phyloP scores from a whole-genome alignment of 2,797 vertebrate species.

The Lagocephalus sceleratus region DNA sequence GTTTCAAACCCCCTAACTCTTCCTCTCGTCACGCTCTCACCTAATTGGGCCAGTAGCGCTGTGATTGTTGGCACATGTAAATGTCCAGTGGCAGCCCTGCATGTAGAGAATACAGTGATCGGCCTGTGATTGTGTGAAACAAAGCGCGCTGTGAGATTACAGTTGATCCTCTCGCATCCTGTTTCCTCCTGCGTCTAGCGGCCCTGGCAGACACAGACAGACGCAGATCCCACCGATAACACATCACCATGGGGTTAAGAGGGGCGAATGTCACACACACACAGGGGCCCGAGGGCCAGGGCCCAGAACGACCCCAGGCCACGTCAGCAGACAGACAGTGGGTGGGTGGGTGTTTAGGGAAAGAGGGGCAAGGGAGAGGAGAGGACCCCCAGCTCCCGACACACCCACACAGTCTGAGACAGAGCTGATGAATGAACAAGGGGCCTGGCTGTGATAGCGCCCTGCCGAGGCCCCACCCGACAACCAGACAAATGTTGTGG shows the following conservation, averaged over 20 bases:
- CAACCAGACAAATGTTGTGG: slow-evolving; percentile 52
- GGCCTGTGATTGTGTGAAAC: slow-evolving; percentile 71
- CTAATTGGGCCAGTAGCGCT: slow-evolving; percentile 50
- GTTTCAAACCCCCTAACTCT: slow-evolving; percentile 18
- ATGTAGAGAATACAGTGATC: slow-evolving; percentile 66
- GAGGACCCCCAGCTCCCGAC: slow-evolving; percentile 45
- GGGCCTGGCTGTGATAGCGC: slow-evolving; percentile 38
- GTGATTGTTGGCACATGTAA: slow-evolving; percentile 73
- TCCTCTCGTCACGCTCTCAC: slow-evolving; percentile 27
- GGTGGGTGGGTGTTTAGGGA: slow-evolving; percentile 33
- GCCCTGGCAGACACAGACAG: slow-evolving; percentile 67
- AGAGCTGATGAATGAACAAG: slow-evolving; percentile 57
- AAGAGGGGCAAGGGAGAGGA: slow-evolving; percentile 29
- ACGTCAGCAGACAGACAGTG: slow-evolving; percentile 58
- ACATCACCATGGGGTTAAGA: slow-evolving; percentile 14
- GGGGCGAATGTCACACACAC: slow-evolving; percentile 15
- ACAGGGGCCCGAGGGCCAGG: slow-evolving; percentile 34
- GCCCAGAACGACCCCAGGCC: slow-evolving; percentile 46
- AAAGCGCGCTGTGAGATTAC: slow-evolving; percentile 74
- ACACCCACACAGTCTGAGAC: slow-evolving; percentile 53
- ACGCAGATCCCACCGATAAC: slow-evolving; percentile 72
- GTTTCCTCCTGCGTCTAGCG: slow-evolving; percentile 71
- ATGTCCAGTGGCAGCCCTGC: slow-evolving; percentile 59
- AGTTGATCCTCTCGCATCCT: slow-evolving; percentile 77
- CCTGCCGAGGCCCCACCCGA: slow-evolving; percentile 40